Conservation (phyloP, 2,797 vertebrate genomes). For the Menidia menidia region DNA sequence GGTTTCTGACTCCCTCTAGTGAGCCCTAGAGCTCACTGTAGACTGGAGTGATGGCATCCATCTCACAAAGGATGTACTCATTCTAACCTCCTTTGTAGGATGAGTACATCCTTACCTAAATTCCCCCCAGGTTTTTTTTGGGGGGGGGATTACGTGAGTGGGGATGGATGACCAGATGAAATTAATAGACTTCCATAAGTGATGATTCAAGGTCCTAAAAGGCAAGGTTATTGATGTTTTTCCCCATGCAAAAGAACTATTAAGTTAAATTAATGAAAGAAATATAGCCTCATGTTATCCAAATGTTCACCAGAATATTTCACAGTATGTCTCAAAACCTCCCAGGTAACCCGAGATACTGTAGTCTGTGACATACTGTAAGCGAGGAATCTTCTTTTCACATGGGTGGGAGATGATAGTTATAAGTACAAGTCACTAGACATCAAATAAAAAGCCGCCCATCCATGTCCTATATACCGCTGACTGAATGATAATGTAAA, state of each 20-base stretch:
- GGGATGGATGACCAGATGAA: slow-evolving; percentile 16
- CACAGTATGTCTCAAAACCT: slow-evolving; percentile 22
- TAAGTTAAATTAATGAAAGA: slow-evolving; percentile 7
- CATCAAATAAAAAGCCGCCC: slow-evolving; percentile 72
- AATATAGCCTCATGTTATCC: slow-evolving; percentile 26
- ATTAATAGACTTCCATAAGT: slow-evolving; percentile 12
- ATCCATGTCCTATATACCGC: slow-evolving; percentile 76
- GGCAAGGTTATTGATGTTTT: slow-evolving; percentile 15
- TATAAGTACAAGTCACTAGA: slow-evolving; percentile 70
- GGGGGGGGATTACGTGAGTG: slow-evolving; percentile 23
- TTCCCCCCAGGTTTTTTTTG: slow-evolving; percentile 39
- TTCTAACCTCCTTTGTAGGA: slow-evolving; percentile 46
- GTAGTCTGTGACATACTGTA: slow-evolving; percentile 51
- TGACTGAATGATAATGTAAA: slow-evolving; percentile 81
- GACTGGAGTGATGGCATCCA: slow-evolving; percentile 65
- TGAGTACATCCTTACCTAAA: background rate
- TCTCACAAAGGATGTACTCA: slow-evolving; percentile 59
- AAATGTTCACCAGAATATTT: slow-evolving; percentile 34
- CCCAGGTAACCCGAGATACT: slow-evolving; percentile 31
- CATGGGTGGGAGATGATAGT: slow-evolving; percentile 53
- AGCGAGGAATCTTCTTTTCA: slow-evolving; percentile 67
- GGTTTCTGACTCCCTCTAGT: slow-evolving; percentile 85
- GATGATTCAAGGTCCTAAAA: slow-evolving; percentile 12
- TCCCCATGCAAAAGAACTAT: slow-evolving; percentile 11
- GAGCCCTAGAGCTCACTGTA: slow-evolving; percentile 80